Conservation (phyloP, 1,140 invertebrate genomes). For the Diprion similis region DNA sequence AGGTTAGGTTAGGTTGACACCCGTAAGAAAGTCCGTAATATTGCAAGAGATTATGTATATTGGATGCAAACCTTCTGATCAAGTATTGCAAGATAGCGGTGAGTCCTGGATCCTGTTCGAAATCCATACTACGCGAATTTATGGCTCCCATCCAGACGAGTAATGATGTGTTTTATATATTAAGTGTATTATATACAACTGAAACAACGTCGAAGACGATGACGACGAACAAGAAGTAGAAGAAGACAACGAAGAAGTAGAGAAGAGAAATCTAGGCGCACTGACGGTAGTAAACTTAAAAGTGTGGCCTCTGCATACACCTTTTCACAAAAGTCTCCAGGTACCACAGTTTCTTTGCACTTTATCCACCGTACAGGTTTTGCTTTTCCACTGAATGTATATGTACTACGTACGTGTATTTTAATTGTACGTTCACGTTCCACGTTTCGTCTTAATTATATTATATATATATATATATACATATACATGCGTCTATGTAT, state of each 20-base stretch:
- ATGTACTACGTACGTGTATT: too few species aligned
- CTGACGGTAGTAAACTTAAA: background rate
- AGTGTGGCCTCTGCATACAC: background rate
- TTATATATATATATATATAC: too few species aligned
- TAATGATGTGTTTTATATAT: background rate
- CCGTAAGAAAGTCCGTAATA: conserved; percentile 8
- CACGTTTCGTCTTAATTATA: too few species aligned
- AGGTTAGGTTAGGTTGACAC: conserved; percentile 14
- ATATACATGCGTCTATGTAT: too few species aligned
- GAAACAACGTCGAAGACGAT: background rate
- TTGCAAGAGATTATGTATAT: too few species aligned
- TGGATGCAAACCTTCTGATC: conserved; percentile 52
- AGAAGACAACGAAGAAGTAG: background rate
- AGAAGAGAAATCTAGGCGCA: background rate
- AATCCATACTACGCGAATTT: conserved; percentile 41
- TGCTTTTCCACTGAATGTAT: too few species aligned
- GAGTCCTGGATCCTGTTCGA: conserved; percentile 50
- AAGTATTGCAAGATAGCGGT: conserved; percentile 56
- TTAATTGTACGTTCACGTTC: too few species aligned
- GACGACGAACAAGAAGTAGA: background rate
- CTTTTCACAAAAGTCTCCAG: background rate
- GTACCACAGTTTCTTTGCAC: too few species aligned
- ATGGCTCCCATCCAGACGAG: conserved; percentile 37
- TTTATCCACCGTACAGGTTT: background rate
- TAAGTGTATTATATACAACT: background rate